Evolutionary conservation across 2,797 vertebrate species (phyloP).

Genomic region (Acrossocheilus wenchowensis): DNA sequence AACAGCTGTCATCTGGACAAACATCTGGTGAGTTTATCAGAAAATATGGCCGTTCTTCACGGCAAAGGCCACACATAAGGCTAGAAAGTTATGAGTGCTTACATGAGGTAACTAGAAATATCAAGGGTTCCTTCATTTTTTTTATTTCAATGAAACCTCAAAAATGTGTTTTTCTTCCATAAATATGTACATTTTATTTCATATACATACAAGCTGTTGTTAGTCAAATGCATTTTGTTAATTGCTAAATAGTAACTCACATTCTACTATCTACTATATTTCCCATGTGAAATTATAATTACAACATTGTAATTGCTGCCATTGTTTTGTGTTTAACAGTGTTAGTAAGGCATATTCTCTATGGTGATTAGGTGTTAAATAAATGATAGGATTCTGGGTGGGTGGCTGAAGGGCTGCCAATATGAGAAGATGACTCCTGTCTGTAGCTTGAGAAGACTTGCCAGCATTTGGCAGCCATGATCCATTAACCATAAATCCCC

Average conservation of each 20-base stretch:
- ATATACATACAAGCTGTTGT: neutral
- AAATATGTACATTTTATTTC: neutral
- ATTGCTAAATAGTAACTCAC: neutral
- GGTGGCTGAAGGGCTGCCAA: slow-evolving; percentile 26
- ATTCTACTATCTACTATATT: neutral
- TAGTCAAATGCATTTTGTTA: neutral
- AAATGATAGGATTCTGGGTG: slow-evolving; percentile 26
- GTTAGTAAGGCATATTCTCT: slow-evolving; percentile 26
- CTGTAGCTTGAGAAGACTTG: slow-evolving; percentile 25
- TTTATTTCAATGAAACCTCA: slow-evolving; percentile 37
- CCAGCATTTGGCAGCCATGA: slow-evolving; percentile 28
- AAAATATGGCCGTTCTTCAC: slow-evolving; percentile 57
- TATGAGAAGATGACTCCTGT: slow-evolving; percentile 11
- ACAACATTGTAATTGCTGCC: neutral
- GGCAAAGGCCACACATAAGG: slow-evolving; percentile 47
- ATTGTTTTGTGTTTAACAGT: slow-evolving; percentile 4
- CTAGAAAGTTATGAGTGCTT: slow-evolving; percentile 56
- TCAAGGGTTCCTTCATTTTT: slow-evolving; percentile 49
- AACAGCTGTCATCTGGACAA: slow-evolving; percentile 47
- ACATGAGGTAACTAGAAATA: slow-evolving; percentile 54
- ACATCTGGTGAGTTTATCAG: slow-evolving; percentile 54
- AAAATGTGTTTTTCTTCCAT: neutral
- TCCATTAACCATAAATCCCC: slow-evolving; percentile 36
- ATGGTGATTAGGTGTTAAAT: slow-evolving; percentile 42
- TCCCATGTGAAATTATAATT: neutral